Conservation (phyloP, 2,888 invertebrate species). For the Frankliniella intonsa region DNA sequence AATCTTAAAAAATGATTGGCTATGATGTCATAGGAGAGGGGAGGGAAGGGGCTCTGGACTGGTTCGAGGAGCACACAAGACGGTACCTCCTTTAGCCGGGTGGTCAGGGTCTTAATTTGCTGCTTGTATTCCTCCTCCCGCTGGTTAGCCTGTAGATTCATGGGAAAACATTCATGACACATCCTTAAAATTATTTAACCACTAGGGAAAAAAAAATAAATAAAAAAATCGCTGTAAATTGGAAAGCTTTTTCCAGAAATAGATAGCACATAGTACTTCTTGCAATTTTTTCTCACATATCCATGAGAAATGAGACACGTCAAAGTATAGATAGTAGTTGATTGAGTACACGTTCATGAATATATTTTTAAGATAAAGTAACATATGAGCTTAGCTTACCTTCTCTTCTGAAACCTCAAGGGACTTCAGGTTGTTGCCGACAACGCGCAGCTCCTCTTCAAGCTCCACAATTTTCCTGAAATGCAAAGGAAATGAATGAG, state of each 20-base stretch:
- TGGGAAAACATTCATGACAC: neutral
- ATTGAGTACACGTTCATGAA: neutral
- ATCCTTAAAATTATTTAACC: neutral
- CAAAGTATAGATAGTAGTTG: too few relatives aligned
- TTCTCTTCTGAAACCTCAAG: constrained; percentile 99
- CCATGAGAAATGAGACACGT: too few relatives aligned
- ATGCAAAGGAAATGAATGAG: constrained; percentile 37
- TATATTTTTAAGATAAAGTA: constrained; percentile 30
- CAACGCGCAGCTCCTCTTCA: constrained; percentile 99
- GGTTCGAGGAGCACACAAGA: constrained; percentile 43
- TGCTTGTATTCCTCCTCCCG: constrained; percentile 99
- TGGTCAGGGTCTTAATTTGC: constrained; percentile 98
- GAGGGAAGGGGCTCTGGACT: too few relatives aligned
- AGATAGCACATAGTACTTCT: too few relatives aligned
- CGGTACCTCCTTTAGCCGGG: constrained; percentile 98
- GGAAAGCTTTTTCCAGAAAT: neutral
- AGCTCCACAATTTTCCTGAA: constrained; percentile 98
- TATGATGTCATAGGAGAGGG: too few relatives aligned
- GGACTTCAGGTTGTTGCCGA: constrained; percentile 99
- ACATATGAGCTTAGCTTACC: constrained; percentile 61
- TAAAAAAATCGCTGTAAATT: neutral
- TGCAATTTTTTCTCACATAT: too few relatives aligned
- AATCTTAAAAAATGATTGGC: too few relatives aligned
- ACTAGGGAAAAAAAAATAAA: constrained; percentile 28
- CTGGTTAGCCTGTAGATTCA: constrained; percentile 79